Evolutionary conservation across 1,140 invertebrate genomes (phyloP), one percentile per base, ranked within the genome.

Genomic region (Drosophila lowei): DNA sequence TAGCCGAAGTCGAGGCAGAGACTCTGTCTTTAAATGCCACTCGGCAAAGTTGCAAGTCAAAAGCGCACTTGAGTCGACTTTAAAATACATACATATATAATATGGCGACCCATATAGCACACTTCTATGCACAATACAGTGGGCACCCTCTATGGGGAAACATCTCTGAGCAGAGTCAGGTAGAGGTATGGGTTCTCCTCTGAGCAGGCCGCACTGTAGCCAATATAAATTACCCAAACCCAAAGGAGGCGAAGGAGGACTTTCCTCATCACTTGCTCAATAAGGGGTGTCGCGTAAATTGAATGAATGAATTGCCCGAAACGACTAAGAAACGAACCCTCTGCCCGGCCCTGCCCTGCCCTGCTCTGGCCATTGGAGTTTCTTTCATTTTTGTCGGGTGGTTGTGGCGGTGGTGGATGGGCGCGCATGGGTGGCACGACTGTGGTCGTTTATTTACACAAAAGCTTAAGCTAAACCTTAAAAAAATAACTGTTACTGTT

Each of bases 401-500:
- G 42, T 21, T 53, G 23, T 21, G 49, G 38, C 46, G 74, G 38
- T 49, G 74, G 84, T 75, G 75, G 78, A 70, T 68, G 56, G 50
- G 21, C 21, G 48, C 11, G 30, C 3, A 9, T 34, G 30, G 30
- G 57, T 16, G 50, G 79, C 71, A 78, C 78, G 83, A 89, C 83
- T 88, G 83, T 86, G 84, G 83, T 83, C 83, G 83, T 88, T 88
- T 88, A 88, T 88, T 88, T 88, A 88, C 83, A 88, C 83, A 88
- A 88, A 88, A 88, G 83, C 83, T 88, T 88, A 88, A 88, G 83
- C 83, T 88, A 88, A 88, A 88, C 83, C 83, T 88, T 88, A 88
- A 88, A 88, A 88, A 88, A 88, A 88, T 88, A 88, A 88, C 83
- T 88, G 75, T 76, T 83, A 86, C 83, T 78, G 83, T 85, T 85